Evolutionary conservation across 2,797 vertebrate species (phyloP).

Genomic region (Catamblyrhynchus diadema): DNA sequence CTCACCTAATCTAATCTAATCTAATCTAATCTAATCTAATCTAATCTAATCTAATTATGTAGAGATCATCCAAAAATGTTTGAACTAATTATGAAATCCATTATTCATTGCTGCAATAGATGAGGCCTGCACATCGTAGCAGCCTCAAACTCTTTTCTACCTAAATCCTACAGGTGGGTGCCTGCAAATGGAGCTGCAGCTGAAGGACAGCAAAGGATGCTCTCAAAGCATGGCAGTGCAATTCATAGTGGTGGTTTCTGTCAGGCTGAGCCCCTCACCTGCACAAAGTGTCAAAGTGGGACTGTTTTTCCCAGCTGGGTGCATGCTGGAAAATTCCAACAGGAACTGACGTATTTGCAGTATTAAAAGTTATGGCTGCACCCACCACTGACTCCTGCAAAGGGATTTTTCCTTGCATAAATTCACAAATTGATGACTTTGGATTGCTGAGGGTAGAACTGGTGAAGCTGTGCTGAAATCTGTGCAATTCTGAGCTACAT

Average conservation of each 20-base stretch:
- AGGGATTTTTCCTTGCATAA: not conserved
- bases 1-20: too few relatives aligned
- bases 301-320: not conserved
- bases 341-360: not conserved
- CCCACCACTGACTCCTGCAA: not conserved
- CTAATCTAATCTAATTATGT: not conserved
- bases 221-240: not conserved
- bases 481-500: not conserved
- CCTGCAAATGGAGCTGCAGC: not conserved
- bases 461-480: not conserved
- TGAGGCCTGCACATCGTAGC: not conserved
- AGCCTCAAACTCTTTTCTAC: not conserved
- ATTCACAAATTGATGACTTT: not conserved
- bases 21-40: not conserved
- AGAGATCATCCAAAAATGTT: not conserved
- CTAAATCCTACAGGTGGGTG: not conserved
- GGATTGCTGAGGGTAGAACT: not conserved
- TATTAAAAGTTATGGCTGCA: not conserved
- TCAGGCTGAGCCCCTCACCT: not conserved
- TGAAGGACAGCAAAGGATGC: not conserved
- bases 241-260: not conserved
- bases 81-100: not conserved
- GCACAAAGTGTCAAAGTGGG: not conserved
- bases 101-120: not conserved
- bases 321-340: not conserved